Evolutionary conservation across 2,888 invertebrate genomes (phyloP).

Genomic region (Celastrina argiolus): DNA sequence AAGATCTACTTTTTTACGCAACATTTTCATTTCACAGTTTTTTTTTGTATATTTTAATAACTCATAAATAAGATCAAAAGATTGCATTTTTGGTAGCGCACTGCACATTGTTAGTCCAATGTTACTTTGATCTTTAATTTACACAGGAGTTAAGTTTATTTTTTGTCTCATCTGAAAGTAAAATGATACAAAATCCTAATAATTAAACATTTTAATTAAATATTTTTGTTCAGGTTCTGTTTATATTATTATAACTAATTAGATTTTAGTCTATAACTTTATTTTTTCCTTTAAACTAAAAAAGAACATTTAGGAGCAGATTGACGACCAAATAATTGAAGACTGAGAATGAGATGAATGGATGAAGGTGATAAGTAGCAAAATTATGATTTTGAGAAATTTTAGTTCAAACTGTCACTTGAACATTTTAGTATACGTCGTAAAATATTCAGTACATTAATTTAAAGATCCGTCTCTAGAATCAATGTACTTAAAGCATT

Average conservation of each 20-base stretch:
- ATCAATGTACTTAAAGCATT: too few species aligned
- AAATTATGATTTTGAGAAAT: too few species aligned
- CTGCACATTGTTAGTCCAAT: background rate
- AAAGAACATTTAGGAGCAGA: too few species aligned
- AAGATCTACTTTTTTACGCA: background rate
- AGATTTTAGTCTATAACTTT: too few species aligned
- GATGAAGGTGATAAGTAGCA: too few species aligned
- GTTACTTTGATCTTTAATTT: constrained; percentile 6
- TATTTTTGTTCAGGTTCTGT: background rate
- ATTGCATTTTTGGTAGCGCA: background rate
- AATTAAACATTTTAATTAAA: background rate
- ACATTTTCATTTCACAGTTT: background rate
- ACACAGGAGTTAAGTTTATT: background rate
- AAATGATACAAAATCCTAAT: background rate
- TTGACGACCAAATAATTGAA: too few species aligned
- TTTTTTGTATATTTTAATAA: background rate
- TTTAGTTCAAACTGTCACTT: too few species aligned
- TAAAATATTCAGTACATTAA: too few species aligned
- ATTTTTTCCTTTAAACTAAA: too few species aligned
- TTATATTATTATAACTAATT: background rate
- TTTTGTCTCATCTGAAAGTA: background rate
- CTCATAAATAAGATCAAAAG: background rate
- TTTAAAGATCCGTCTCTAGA: too few species aligned
- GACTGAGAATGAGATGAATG: too few species aligned
- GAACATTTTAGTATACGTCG: too few species aligned